Evolutionary conservation across 2,888 invertebrate genomes (phyloP), one percentile per base, ranked within the genome.

Genomic region (Exocentrus adspersus): DNA sequence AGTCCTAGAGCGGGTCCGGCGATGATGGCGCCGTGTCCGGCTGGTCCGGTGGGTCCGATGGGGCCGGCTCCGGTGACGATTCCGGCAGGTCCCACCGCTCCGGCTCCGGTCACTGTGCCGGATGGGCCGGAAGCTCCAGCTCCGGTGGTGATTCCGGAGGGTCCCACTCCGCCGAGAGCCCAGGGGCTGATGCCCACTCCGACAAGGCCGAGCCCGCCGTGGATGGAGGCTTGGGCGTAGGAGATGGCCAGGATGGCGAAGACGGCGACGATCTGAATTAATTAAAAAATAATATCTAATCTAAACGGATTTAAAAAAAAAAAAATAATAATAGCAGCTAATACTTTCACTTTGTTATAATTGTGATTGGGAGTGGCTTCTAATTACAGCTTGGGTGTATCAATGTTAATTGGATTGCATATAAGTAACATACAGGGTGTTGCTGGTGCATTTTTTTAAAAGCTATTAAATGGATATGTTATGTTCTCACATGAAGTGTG

Each of bases 31-130:
- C 67, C 67, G n/a, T 62, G 64, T 7, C 62, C 64, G 10, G 59
- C 30, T n/a, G n/a, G n/a, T 43, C 67, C 67, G 1, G 62, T 43
- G 1, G 62, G 62, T 19, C 62, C 62, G 16, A 68, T 32, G n/a
- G 70, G 68, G n/a, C 68, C 70, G 0, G 68, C 66, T 61, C 68
- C 70, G n/a, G 70, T 70, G 9, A 68, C 68, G 7, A 70, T 48
- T 52, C 70, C 70, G n/a, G 70, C 68, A 5, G 70, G 65, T 30
- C 65, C 65, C 14, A 64, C 45, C 9, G 62, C 61, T 58, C 65
- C 61, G 5, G 59, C 66, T 61, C 68, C 70, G n/a, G 70, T 70
- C 7, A 68, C 68, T 7, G 68, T 48, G 46, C 70, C 70, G n/a
- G 70, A 70, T 6, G 70, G 65, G 21, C 65, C 65, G 12, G 62